Base-by-base conservation (phyloP, 2,113 vertebrate genomes). In the Pterophyllum scalare region DNA sequence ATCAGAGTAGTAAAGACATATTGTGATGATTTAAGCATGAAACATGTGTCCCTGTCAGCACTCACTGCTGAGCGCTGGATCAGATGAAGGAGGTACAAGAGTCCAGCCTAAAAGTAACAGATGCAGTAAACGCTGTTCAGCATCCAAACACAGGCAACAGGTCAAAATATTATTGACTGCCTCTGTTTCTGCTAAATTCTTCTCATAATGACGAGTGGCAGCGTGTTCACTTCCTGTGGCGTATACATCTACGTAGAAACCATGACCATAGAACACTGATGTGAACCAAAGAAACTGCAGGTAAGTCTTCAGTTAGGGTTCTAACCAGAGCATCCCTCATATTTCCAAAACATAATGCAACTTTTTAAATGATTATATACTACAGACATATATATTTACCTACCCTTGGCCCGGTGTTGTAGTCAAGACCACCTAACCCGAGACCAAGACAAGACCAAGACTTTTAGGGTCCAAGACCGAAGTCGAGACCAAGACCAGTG, bases 131-230 rank as follows among this genome's bases (percentile, higher is more conserved):
- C 40, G 11, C 14, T 46, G 13, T 24, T 7, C 64, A 1, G 3
- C 64, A 70, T 28, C 28, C 62, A 46, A 26, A 9, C 1, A 2
- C 8, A 49, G 24, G 15, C 46, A 43, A 19, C 49, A 70, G 22
- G 64, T 70, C 15, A 70, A 10, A 1, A 3, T 28, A 43, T 26
- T 28, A 49, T 70, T 70, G 28, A 84, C 28, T 57, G 65, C 65
- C 33, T 87, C 78, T 8, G 58, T 80, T 79, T 88, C 62, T 75
- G 46, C 70, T 87, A 59, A 86, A 88, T 90, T 87, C 56, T 54
- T 46, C 33, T 35, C 76, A 61, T 65, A 62, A 86, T 88, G 57
- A 89, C 58, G 43, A 61, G 40, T 3, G 22, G 33, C 2, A 31
- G 7, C 52, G 5, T 7, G 12, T 6, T 52, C 28, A 75, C 40